phyloP scores from a whole-genome alignment of 2,113 vertebrate genomes.

The Pangasianodon gigas region DNA sequence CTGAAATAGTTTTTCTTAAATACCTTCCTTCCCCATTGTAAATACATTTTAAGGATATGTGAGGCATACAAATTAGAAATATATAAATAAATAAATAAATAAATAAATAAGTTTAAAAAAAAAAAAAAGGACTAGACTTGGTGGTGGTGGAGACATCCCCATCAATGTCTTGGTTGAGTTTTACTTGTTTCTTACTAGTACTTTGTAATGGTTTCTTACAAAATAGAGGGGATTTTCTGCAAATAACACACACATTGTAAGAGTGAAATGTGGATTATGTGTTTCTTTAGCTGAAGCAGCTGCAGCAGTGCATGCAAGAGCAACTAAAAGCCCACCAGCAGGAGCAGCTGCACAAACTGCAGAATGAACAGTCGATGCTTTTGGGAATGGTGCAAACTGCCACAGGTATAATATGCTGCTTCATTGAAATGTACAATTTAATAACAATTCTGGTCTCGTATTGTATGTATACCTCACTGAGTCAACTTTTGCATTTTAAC shows the following conservation, averaged over 20 bases:
- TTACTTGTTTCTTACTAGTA: background rate
- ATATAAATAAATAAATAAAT: too few species aligned
- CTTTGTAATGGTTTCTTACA: background rate
- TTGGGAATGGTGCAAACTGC: constrained; percentile 67
- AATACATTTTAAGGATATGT: background rate
- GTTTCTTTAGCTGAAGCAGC: constrained; percentile 81
- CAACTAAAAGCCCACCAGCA: constrained; percentile 86
- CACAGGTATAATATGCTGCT: constrained; percentile 58
- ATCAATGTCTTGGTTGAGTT: background rate
- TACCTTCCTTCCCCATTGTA: background rate
- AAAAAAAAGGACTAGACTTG: background rate
- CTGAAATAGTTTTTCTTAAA: background rate
- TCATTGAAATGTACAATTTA: background rate
- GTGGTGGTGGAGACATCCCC: background rate
- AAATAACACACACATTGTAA: background rate
- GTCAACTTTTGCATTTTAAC: background rate
- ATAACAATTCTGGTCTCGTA: background rate
- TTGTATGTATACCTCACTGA: background rate
- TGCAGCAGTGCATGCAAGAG: constrained; percentile 90
- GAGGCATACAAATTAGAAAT: background rate
- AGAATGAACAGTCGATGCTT: constrained; percentile 84
- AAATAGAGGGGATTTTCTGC: background rate
- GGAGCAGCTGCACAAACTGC: constrained; percentile 82
- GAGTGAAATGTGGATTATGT: background rate
- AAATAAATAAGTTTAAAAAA: background rate